These are phyloP conservation scores for Xenopus borealis DNA, from an alignment of 2,113 vertebrate species.

Conservation along the genomic window DNA sequence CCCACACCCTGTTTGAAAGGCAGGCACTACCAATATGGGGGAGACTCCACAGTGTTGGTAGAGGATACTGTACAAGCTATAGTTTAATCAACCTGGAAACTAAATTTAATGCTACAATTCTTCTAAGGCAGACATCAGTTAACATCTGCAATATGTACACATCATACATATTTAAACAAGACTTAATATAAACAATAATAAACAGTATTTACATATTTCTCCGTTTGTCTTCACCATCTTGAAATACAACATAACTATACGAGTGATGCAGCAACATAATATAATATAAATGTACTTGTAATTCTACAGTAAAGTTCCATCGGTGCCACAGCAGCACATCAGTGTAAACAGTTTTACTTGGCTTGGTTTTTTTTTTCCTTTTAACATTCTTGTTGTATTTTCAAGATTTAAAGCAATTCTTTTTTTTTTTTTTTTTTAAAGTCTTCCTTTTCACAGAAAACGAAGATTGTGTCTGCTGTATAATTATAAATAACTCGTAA, in stretches of 20 bases:
- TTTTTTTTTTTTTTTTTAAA: constrained; percentile 42
- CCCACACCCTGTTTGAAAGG: constrained; percentile 98
- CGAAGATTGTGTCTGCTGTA: constrained; percentile 95
- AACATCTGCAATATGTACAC: constrained; percentile 99
- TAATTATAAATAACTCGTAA: constrained; percentile 99
- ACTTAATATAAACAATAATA: constrained; percentile 99
- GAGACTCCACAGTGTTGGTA: constrained; percentile 99
- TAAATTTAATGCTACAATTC: constrained; percentile 98
- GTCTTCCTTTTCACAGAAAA: constrained; percentile 99
- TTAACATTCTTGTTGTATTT: constrained; percentile 91
- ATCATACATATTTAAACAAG: constrained; percentile 98
- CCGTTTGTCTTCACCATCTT: constrained; percentile 74
- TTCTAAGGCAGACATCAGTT: constrained; percentile 98
- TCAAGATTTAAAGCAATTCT: constrained; percentile 96
- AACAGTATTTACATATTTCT: constrained; percentile 96
- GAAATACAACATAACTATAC: constrained; percentile 83
- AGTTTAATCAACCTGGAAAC: constrained; percentile 85
- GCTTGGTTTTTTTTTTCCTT: constrained; percentile 95
- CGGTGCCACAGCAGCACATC: constrained; percentile 86
- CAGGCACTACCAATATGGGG: constrained; percentile 98
- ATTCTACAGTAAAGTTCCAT: constrained; percentile 91
- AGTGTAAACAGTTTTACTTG: constrained; percentile 99
- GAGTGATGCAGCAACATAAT: constrained; percentile 84
- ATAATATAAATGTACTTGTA: constrained; percentile 87
- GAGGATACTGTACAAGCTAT: constrained; percentile 99